Evolutionary conservation across 2,113 vertebrate genomes (phyloP).

Genomic region (Phylloscopus trochiloides): DNA sequence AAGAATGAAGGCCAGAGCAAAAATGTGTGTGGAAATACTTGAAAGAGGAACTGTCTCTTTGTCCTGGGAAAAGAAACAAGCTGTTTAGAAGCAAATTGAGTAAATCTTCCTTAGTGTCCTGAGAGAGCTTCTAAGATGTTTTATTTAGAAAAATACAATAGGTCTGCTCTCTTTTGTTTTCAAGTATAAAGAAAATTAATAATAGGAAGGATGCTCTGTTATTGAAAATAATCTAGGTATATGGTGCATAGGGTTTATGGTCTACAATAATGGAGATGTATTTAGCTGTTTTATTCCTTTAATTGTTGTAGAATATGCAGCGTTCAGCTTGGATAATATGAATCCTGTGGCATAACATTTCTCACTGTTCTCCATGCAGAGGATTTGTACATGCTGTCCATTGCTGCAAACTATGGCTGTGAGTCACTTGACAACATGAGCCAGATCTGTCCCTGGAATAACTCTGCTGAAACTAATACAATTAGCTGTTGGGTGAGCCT

Average conservation of each 20-base stretch:
- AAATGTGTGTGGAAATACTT: not conserved
- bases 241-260: not conserved
- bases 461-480: not conserved
- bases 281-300: not conserved
- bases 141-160: not conserved
- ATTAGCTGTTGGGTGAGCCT: not conserved
- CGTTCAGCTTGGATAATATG: not conserved
- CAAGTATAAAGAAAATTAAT: not conserved
- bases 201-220: not conserved
- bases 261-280: not conserved
- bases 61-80: not conserved
- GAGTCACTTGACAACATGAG: not conserved
- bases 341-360: not conserved
- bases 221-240: not conserved
- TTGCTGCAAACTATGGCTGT: not conserved
- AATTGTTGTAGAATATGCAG: not conserved
- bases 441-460: not conserved
- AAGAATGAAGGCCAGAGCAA: slow-evolving; percentile 15
- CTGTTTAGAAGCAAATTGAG: not conserved
- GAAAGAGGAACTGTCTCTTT: not conserved
- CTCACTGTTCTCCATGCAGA: not conserved
- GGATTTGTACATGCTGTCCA: not conserved
- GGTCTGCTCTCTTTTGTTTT: not conserved
- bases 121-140: not conserved
- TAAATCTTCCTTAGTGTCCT: not conserved